Evolutionary conservation across 2,888 invertebrate genomes (phyloP).

Genomic region (Meiosimyza decipiens): DNA sequence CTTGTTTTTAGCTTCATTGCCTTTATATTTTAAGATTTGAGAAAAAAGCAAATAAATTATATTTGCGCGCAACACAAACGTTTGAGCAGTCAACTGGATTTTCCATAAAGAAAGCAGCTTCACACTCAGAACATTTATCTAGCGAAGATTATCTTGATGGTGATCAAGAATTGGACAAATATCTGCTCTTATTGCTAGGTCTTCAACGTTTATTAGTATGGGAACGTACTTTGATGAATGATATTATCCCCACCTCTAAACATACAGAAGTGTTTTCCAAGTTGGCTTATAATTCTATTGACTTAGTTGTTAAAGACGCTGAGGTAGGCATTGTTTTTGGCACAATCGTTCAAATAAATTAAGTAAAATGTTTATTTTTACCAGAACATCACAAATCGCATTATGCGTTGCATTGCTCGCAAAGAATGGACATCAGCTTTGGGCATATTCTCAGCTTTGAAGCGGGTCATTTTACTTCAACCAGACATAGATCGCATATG

Average conservation of each 20-base stretch:
- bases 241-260: conserved; percentile 83
- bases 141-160: conserved; percentile 69
- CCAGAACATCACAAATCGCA: conserved; percentile 78
- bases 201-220: conserved; percentile 87
- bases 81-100: conserved; percentile 84
- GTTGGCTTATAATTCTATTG: conserved; percentile 86
- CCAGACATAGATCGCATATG: conserved; percentile 85
- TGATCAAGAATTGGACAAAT: conserved; percentile 86
- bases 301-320: conserved; percentile 85
- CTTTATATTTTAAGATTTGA: conserved; percentile 72
- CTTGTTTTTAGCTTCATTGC: background rate
- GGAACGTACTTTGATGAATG: conserved; percentile 85
- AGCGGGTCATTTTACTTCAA: conserved; percentile 79
- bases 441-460: conserved; percentile 84
- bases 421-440: conserved; percentile 85
- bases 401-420: conserved; percentile 79
- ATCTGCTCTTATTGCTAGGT: conserved; percentile 83
- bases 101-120: conserved; percentile 72
- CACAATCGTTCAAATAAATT: background rate
- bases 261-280: conserved; percentile 86
- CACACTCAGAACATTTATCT: conserved; percentile 63
- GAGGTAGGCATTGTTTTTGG: conserved; percentile 70
- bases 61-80: conserved; percentile 85
- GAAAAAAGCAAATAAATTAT: conserved; percentile 84
- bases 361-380: conserved; percentile 45